These are phyloP conservation scores for Menidia beryllina DNA, from an alignment of 2,113 vertebrate genomes.

Conservation along the genomic window DNA sequence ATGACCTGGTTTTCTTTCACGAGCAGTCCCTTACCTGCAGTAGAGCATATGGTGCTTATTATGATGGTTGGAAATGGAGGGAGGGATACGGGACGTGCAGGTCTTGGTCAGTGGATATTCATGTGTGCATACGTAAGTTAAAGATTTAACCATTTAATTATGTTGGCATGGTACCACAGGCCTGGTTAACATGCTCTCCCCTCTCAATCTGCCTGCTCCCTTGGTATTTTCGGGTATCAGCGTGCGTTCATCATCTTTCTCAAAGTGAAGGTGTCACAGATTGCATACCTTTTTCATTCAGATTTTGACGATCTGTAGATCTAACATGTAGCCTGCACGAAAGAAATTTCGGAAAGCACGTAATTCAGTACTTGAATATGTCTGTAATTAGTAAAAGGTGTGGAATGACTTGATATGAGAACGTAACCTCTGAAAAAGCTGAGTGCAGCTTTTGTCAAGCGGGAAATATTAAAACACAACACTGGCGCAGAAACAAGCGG, in stretches of 20 bases:
- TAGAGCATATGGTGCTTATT: conserved; percentile 22
- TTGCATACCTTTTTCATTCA: conserved; percentile 30
- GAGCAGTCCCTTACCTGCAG: conserved; percentile 37
- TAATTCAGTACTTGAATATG: background rate
- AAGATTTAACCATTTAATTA: conserved; percentile 44
- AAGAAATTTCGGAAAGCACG: background rate
- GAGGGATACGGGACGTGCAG: conserved; percentile 1
- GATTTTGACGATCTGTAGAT: background rate
- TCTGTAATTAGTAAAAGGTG: too few species aligned
- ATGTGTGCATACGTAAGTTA: conserved; percentile 12
- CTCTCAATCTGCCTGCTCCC: conserved; percentile 13
- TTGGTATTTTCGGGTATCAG: too few species aligned
- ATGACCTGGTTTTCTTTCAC: conserved; percentile 50
- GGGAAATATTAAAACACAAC: too few species aligned
- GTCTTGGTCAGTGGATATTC: conserved; percentile 10
- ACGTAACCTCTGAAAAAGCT: too few species aligned
- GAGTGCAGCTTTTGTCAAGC: too few species aligned
- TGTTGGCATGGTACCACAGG: conserved; percentile 16
- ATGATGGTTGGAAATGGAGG: conserved; percentile 9
- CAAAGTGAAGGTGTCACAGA: conserved; percentile 33
- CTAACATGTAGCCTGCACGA: background rate
- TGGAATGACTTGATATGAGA: too few species aligned
- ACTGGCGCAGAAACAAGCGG: too few species aligned
- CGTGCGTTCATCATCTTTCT: conserved; percentile 23
- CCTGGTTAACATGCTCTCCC: conserved; percentile 24